Base-by-base conservation (phyloP, 2,888 invertebrate genomes). In the Zaprionus obscuricornis region DNA sequence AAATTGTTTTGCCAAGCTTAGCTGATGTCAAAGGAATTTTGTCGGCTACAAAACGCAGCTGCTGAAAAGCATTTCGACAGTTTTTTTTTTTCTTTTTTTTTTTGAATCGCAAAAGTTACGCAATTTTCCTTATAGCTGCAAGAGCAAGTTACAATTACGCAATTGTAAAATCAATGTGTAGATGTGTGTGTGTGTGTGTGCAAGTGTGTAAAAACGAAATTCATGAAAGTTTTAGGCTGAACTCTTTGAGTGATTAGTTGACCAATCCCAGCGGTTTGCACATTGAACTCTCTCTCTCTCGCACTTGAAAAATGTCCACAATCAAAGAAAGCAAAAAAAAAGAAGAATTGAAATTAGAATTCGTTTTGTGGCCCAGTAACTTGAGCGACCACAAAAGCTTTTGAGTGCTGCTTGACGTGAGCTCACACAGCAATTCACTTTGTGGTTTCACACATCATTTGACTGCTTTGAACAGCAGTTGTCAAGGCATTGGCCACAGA, bases 1-100 rank as follows among this genome's bases (percentile, higher is more conserved):
- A 79, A 78, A 79, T 76, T 79, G 76, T 79, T 79, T 72, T 73
- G 67, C 82, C 56, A 56, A 68, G 71, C 66, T 75, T 58, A 8
- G 62, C 57, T 45, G 52, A 65, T 78, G 83, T 79, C 78, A 78
- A 76, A 71, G 64, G 68, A 79, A 83, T 59, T 62, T 60, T 49
- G 37, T 10, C 31, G 22, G 31, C 29, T 49, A 11, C 18, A 49
- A 6, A 8, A n/a, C 29, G 20, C 10, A 39, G 24, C 26, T 49
- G 50, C 39, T 69, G 59, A 52, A 58, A 50, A 66, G 46, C 60
- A 59, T 64, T 82, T 42, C 39, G 83, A 64, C 83, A 82, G 77
- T 59, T 60, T 24, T 65, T 52, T 55, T 55, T 16, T 8, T 29
- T 11, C 17, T 20, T 13, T 31, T 31, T 26, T 22, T 22, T 47